These are phyloP conservation scores for Rhyzopertha dominica DNA, from an alignment of 1,140 invertebrate species.

Conservation along the genomic window DNA sequence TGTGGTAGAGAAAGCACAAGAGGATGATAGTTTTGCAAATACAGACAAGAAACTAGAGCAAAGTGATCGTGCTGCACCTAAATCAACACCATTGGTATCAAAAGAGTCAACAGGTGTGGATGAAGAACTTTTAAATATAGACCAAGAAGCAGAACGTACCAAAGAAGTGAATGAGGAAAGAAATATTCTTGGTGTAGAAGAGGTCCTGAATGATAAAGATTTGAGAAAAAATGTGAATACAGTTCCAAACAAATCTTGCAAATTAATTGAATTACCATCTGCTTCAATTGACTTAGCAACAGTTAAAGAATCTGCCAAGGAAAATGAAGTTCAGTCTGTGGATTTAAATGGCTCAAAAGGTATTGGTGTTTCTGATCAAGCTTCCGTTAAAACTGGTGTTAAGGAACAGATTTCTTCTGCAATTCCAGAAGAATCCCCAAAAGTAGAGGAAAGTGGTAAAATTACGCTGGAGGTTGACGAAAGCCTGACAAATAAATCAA, in stretches of 20 bases:
- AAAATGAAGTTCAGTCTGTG: not conserved
- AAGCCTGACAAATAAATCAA: too few relatives aligned
- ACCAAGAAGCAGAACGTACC: not conserved
- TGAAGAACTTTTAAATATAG: not conserved
- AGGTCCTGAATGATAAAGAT: not conserved
- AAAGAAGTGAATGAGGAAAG: not conserved
- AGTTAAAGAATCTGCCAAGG: too few relatives aligned
- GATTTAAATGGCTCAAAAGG: not conserved
- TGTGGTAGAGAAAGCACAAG: not conserved
- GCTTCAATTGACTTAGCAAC: too few relatives aligned
- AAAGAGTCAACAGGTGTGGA: too few relatives aligned
- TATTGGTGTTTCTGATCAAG: constrained; percentile 5
- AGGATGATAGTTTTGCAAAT: not conserved
- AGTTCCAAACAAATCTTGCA: not conserved
- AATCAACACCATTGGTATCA: too few relatives aligned
- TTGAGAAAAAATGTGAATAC: not conserved
- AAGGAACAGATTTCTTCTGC: not conserved
- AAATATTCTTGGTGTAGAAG: not conserved
- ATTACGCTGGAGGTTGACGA: too few relatives aligned
- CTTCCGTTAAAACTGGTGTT: not conserved
- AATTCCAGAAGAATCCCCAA: not conserved
- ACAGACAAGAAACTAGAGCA: too few relatives aligned
- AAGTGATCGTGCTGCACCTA: too few relatives aligned
- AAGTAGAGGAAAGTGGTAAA: constrained; percentile 1
- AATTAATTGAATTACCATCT: not conserved